Conservation (phyloP, 2,113 vertebrate genomes). For the Myotis yumanensis region DNA sequence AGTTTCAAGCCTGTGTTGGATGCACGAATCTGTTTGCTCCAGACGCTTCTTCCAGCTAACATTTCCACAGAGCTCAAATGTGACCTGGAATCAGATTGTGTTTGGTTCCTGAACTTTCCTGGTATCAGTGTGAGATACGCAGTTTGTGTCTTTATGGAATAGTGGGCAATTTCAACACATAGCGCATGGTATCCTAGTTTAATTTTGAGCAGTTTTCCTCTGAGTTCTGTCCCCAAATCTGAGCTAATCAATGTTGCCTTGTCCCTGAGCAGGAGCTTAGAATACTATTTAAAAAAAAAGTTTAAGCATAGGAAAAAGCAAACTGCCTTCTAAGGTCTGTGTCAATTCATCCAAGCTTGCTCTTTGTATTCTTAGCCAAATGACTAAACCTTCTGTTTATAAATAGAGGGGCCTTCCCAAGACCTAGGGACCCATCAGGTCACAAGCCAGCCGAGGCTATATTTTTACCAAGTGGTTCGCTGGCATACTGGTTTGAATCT, state of each 20-base stretch:
- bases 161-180: conserved; percentile 16
- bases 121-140: not conserved
- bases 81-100: conserved; percentile 41
- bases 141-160: not conserved
- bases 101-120: conserved; percentile 49
- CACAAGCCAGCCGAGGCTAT: conserved; percentile 11
- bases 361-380: conserved; percentile 3
- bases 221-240: not conserved
- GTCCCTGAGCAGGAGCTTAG: not conserved
- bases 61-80: conserved; percentile 20
- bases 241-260: not conserved
- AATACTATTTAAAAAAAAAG: not conserved
- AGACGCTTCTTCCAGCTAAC: conserved; percentile 26
- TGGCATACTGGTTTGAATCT: conserved; percentile 22
- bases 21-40: conserved; percentile 45
- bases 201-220: conserved; percentile 14
- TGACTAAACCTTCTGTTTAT: conserved; percentile 22
- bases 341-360: not conserved
- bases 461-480: conserved; percentile 22
- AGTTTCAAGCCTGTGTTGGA: conserved; percentile 59
- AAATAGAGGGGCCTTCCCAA: conserved; percentile 48
- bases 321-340: not conserved
- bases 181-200: not conserved
- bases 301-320: conserved; percentile 11
- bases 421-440: not conserved